Evolutionary conservation across 2,797 vertebrate genomes (phyloP).

Genomic region (Carcharodon carcharias): DNA sequence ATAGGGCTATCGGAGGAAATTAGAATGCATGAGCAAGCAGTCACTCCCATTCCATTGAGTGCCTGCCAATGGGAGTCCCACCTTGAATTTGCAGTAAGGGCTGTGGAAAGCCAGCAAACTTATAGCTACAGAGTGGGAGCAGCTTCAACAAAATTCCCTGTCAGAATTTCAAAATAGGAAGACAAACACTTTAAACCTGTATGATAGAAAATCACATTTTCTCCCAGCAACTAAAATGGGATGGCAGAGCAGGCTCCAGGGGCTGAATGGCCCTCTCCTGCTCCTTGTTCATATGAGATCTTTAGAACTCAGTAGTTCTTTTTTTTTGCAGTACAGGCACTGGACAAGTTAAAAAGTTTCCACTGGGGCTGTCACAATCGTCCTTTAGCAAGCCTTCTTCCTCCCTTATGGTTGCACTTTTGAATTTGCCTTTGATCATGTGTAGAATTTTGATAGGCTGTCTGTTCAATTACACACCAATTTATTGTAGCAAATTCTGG

Average conservation of each 20-base stretch:
- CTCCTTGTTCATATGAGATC: too few relatives aligned
- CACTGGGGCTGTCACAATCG: not conserved
- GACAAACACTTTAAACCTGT: not conserved
- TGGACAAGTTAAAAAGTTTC: not conserved
- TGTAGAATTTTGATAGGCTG: not conserved
- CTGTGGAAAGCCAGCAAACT: not conserved
- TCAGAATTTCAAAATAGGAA: not conserved
- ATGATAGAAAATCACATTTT: not conserved
- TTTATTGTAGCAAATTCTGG: not conserved
- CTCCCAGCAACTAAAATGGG: not conserved
- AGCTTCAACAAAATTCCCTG: not conserved
- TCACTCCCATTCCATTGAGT: not conserved
- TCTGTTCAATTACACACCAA: not conserved
- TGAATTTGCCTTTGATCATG: not conserved
- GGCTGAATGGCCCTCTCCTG: too few relatives aligned
- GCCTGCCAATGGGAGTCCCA: not conserved
- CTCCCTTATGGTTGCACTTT: too few relatives aligned
- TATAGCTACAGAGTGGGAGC: not conserved
- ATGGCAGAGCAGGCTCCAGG: too few relatives aligned
- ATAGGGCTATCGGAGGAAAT: not conserved
- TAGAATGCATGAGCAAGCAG: not conserved
- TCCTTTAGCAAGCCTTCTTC: not conserved
- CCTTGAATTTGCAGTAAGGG: not conserved
- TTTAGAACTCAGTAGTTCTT: not conserved
- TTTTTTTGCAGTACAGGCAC: not conserved